Conservation (phyloP, 1,140 invertebrate genomes). For the Drosophila kikkawai region DNA sequence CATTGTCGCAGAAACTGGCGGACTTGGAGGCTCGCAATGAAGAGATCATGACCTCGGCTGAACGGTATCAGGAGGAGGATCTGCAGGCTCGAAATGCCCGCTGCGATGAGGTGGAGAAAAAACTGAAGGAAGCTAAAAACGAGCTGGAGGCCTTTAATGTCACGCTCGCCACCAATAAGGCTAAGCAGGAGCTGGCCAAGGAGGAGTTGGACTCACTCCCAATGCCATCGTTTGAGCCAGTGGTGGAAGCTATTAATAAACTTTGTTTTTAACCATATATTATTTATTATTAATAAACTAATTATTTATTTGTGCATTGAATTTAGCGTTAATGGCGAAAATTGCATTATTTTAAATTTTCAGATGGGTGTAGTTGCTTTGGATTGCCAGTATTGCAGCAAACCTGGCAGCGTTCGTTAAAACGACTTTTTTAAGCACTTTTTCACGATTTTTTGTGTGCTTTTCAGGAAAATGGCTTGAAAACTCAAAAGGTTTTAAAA, state of each 20-base stretch:
- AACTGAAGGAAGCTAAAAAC: conserved; percentile 22
- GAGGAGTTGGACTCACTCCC: not conserved
- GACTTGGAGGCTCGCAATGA: conserved; percentile 22
- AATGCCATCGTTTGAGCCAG: conserved; percentile 7
- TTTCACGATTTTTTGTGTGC: too few relatives aligned
- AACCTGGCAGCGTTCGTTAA: not conserved
- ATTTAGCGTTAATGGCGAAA: not conserved
- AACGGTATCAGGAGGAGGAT: conserved; percentile 39
- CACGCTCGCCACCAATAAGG: not conserved
- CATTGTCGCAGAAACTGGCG: not conserved
- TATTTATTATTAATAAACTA: not conserved
- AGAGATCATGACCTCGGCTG: conserved; percentile 30
- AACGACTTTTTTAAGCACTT: too few relatives aligned
- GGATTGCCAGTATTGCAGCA: too few relatives aligned
- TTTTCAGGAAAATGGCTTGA: not conserved
- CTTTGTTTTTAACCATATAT: not conserved
- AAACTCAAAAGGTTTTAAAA: not conserved
- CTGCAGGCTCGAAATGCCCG: conserved; percentile 17
- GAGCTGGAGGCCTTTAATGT: conserved; percentile 27
- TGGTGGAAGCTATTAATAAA: conserved; percentile 11
- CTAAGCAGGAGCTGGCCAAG: conserved; percentile 8
- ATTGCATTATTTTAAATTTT: too few relatives aligned
- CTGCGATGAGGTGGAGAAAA: conserved; percentile 32
- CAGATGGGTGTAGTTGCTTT: too few relatives aligned
- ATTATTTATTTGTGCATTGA: not conserved